phyloP scores from a whole-genome alignment of 2,797 vertebrate genomes.

The Protonibea diacanthus region DNA sequence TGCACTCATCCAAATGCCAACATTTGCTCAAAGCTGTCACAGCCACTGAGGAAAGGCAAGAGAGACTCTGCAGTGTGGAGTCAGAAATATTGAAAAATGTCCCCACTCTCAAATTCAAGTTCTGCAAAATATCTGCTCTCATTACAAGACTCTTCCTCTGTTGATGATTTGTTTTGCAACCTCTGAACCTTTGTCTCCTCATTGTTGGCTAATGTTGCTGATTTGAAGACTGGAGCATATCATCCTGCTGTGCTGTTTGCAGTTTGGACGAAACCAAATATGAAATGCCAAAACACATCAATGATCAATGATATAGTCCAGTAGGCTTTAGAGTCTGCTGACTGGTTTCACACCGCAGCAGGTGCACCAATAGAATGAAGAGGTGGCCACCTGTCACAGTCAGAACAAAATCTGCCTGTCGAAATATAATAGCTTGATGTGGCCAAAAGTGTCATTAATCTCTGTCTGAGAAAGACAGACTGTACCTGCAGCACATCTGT shows the following conservation, averaged over 20 bases:
- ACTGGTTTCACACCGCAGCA: not conserved
- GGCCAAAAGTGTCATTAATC: no score
- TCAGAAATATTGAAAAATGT: conserved; percentile 20
- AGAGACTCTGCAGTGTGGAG: not conserved
- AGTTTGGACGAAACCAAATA: not conserved
- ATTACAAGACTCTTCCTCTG: not conserved
- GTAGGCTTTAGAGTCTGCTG: no score
- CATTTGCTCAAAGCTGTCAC: conserved; percentile 37
- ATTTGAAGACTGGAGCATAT: not conserved
- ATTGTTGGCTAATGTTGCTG: not conserved
- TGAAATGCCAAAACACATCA: no score
- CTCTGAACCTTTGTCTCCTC: not conserved
- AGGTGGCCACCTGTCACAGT: not conserved
- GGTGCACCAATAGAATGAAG: not conserved
- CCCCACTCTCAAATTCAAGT: not conserved
- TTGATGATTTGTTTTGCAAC: not conserved
- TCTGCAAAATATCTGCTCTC: not conserved
- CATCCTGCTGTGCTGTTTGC: not conserved
- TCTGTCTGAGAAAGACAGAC: no score
- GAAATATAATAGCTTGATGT: no score
- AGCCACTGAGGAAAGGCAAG: not conserved
- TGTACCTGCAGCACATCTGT: no score
- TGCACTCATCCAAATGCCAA: conserved; percentile 27
- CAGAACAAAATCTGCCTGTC: no score
- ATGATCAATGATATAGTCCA: no score